Evolutionary conservation across 2,797 vertebrate species (phyloP).

Genomic region (Oreochromis grahami): DNA sequence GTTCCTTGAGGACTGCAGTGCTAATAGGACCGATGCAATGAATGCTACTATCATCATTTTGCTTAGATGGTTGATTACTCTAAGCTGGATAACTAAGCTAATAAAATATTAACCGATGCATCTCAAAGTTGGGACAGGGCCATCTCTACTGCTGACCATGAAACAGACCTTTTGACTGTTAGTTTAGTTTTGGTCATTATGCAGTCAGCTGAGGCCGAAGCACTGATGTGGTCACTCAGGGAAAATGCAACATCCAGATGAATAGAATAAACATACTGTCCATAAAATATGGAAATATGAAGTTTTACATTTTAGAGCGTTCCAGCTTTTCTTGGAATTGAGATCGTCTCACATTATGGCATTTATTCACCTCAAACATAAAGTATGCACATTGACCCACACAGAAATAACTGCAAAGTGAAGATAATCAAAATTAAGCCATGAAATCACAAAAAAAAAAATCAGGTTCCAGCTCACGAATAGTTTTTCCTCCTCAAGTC

Average conservation of each 20-base stretch:
- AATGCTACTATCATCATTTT: background rate
- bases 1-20: background rate
- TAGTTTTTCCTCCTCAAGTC: background rate
- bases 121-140: background rate
- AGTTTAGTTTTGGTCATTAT: background rate
- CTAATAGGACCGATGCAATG: background rate
- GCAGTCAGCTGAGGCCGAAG: background rate
- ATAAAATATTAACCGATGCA: background rate
- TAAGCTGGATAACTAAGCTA: background rate
- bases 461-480: background rate
- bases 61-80: background rate
- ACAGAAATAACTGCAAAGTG: background rate
- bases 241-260: background rate
- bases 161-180: background rate
- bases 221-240: background rate
- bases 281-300: background rate
- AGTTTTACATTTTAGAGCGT: background rate
- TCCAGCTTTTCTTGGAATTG: background rate
- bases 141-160: background rate
- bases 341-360: background rate
- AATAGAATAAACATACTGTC: background rate
- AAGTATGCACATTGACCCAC: rapidly evolving
- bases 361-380: background rate
- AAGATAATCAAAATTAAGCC: background rate
- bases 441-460: background rate